Conservation (phyloP, 1,140 invertebrate species). For the silkworm (Bombyx mori) region ASM3026992v2 NC_085129.1:9318001-9318500, state of each 20-base stretch:
- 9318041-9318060: slow-evolving; percentile 9
- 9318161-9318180: slow-evolving; percentile 44
- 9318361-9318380: too few species aligned
- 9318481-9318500: slow-evolving; percentile 49
- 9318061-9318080: slow-evolving; percentile 16
- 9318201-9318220: too few species aligned
- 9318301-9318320: not conserved
- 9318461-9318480: slow-evolving; percentile 35
- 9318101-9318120: slow-evolving; percentile 7
- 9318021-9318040: not conserved
- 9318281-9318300: not conserved
- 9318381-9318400: too few species aligned
- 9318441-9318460: too few species aligned
- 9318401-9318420: too few species aligned
- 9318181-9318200: slow-evolving; percentile 36
- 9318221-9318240: too few species aligned
- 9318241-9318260: too few species aligned
- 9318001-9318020: not conserved
- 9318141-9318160: slow-evolving; percentile 29
- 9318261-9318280: not conserved
- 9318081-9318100: not conserved
- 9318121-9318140: slow-evolving; percentile 33
- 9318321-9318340: too few species aligned
- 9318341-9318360: too few species aligned
- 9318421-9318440: too few species aligned